These are phyloP conservation scores for Pyralis farinalis DNA, from an alignment of 2,888 invertebrate species.

Conservation along the genomic window DNA sequence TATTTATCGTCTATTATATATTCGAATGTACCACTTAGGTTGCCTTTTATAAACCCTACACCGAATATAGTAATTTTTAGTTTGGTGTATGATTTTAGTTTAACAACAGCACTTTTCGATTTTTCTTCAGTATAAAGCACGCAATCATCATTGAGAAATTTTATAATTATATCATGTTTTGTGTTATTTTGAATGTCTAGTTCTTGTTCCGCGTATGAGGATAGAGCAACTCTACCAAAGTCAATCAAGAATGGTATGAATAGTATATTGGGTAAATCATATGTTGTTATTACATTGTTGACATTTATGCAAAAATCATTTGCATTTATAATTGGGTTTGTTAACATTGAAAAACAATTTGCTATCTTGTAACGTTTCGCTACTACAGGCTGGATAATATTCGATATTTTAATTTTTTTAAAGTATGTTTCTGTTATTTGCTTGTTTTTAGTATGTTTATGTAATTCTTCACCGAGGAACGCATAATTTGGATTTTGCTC, in stretches of 20 bases:
- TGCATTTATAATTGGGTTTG: neutral
- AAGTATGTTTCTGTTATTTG: constrained; percentile 37
- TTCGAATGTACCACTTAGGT: constrained; percentile 41
- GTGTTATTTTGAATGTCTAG: constrained; percentile 55
- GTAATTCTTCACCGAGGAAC: constrained; percentile 41
- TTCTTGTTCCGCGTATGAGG: constrained; percentile 45
- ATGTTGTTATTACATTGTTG: constrained; percentile 30
- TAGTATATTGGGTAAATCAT: constrained; percentile 47
- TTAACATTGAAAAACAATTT: constrained; percentile 23
- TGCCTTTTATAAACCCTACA: constrained; percentile 42
- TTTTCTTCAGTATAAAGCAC: constrained; percentile 48
- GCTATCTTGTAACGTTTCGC: constrained; percentile 36
- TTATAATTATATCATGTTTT: constrained; percentile 40
- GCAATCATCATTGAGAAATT: constrained; percentile 37
- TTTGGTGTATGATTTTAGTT: constrained; percentile 39
- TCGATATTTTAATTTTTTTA: constrained; percentile 33
- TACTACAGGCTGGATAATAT: constrained; percentile 25
- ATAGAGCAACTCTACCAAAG: constrained; percentile 56
- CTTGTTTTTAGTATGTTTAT: constrained; percentile 30
- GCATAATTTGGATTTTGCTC: constrained; percentile 48
- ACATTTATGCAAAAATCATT: constrained; percentile 41
- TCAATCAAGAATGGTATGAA: constrained; percentile 47
- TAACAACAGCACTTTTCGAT: constrained; percentile 29
- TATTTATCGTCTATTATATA: constrained; percentile 54
- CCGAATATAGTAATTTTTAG: constrained; percentile 41